Conservation (phyloP, 2,797 vertebrate species). For the Margarornis squamiger region DNA sequence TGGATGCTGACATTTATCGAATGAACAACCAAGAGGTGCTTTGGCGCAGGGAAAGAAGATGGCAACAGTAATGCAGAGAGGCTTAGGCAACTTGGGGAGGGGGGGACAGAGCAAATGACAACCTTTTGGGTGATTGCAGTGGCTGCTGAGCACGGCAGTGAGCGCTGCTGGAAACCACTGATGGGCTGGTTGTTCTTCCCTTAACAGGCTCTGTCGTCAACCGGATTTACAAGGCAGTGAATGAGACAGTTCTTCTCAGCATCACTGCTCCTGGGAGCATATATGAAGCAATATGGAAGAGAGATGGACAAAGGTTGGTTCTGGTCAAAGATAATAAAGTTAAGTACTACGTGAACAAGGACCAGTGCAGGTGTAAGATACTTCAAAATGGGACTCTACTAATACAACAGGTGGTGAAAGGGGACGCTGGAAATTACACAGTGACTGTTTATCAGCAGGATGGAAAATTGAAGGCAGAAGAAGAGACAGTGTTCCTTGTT, state of each 20-base stretch:
- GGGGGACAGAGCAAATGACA: neutral
- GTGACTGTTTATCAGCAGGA: accelerated
- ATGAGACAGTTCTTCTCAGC: neutral
- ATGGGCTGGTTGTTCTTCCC: neutral
- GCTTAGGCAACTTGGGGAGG: neutral
- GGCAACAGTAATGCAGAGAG: neutral
- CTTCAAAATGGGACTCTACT: neutral
- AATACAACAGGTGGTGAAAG: neutral
- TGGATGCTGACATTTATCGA: neutral
- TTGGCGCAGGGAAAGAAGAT: neutral
- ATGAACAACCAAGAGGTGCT: neutral
- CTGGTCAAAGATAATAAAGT: accelerated
- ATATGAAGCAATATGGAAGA: neutral
- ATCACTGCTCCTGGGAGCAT: accelerated
- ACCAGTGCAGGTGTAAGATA: neutral
- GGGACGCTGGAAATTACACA: neutral
- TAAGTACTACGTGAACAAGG: neutral
- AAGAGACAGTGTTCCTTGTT: neutral
- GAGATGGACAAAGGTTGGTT: neutral
- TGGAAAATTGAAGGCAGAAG: neutral
- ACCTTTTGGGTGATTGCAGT: neutral
- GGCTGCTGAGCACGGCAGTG: accelerated
- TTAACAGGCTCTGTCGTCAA: neutral
- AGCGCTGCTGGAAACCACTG: neutral
- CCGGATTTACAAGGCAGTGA: neutral